phyloP scores from a whole-genome alignment of 2,888 invertebrate genomes.

The Athalia circularis region DNA sequence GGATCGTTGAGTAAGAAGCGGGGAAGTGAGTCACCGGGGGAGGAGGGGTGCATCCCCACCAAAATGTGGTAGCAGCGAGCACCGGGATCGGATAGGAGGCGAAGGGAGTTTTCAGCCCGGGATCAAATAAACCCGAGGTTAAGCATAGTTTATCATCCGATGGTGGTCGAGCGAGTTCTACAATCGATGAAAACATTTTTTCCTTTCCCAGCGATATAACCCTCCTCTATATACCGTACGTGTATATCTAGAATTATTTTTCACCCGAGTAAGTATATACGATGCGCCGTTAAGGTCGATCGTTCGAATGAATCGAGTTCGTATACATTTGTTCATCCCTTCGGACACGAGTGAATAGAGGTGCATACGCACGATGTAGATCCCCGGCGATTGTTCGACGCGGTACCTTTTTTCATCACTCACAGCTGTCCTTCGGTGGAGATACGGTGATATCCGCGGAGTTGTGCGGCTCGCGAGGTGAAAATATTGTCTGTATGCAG shows the following conservation, averaged over 20 bases:
- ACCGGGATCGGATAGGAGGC: conserved; percentile 14
- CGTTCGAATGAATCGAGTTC: too few relatives aligned
- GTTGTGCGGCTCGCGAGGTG: background rate
- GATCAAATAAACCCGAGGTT: conserved; percentile 43
- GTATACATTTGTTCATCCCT: too few relatives aligned
- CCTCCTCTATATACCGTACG: background rate
- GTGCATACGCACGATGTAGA: too few relatives aligned
- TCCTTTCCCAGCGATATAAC: too few relatives aligned
- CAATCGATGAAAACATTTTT: conserved; percentile 36
- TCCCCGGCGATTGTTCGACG: too few relatives aligned
- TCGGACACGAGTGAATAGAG: too few relatives aligned
- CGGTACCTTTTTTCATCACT: too few relatives aligned
- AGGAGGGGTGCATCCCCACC: conserved; percentile 44
- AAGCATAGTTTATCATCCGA: conserved; percentile 43
- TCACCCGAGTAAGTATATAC: background rate
- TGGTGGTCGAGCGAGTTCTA: conserved; percentile 39
- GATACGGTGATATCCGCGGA: too few relatives aligned
- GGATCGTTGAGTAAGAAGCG: conserved; percentile 37
- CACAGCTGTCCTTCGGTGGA: too few relatives aligned
- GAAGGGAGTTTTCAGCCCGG: conserved; percentile 30
- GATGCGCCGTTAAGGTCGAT: too few relatives aligned
- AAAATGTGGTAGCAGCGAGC: conserved; percentile 32
- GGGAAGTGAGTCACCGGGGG: conserved; percentile 37
- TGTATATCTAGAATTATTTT: conserved; percentile 4
- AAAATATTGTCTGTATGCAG: background rate